Percentiles rank a stretch among this genome's conserved stretches.
phyloP scores from a whole-genome alignment of 2,113 vertebrate species.

The Loxodonta africana region DNA sequence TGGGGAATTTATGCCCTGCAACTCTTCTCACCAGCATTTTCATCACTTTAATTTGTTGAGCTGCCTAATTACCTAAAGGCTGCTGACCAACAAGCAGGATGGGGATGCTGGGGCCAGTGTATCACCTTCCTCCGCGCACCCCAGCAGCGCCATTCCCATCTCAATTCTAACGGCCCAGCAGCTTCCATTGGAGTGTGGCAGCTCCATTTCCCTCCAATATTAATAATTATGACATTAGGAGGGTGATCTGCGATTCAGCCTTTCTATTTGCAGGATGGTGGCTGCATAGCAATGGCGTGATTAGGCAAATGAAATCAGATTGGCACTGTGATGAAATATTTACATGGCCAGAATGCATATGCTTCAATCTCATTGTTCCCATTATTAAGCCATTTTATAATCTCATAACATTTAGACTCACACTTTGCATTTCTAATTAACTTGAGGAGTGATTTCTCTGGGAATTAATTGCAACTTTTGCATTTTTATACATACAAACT shows the following conservation, averaged over 20 bases:
- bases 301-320: conserved; percentile 85
- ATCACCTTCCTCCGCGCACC: background rate
- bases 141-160: background rate
- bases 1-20: background rate
- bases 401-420: conserved; percentile 77
- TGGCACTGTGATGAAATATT: conserved; percentile 80
- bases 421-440: conserved; percentile 80
- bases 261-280: conserved; percentile 74
- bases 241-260: conserved; percentile 83
- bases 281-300: conserved; percentile 84
- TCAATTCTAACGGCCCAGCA: conserved; percentile 62
- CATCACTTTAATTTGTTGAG: conserved; percentile 64
- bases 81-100: conserved; percentile 11
- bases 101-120: conserved; percentile 29
- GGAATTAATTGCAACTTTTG: conserved; percentile 76
- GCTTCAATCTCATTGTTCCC: conserved; percentile 77
- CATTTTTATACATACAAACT: conserved; percentile 77
- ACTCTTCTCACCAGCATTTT: conserved; percentile 6
- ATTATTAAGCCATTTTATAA: conserved; percentile 80
- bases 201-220: conserved; percentile 82
- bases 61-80: conserved; percentile 72
- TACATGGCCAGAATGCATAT: conserved; percentile 78
- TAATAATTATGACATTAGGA: conserved; percentile 87
- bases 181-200: conserved; percentile 27
- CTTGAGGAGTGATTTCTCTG: conserved; percentile 72